A percentile compares a stretch with the other conserved stretches of the same genome.
These are phyloP conservation scores for Caenorhabditis sinica DNA, from an alignment of 2,888 invertebrate species.

Conservation along the genomic window DNA sequence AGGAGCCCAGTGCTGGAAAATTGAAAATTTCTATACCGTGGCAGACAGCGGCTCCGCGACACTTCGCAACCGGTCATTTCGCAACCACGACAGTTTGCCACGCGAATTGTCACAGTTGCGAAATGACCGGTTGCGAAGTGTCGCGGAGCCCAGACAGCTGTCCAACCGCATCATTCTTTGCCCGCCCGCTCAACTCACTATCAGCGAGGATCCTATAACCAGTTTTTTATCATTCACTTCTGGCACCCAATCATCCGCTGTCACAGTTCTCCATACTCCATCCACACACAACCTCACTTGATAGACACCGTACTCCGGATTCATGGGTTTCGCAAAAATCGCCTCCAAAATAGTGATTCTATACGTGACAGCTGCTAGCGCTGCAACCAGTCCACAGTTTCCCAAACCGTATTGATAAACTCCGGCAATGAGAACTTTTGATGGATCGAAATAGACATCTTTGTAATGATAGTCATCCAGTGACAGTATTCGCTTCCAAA, in stretches of 20 bases:
- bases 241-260: conserved; percentile 9
- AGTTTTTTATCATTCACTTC: too few species aligned
- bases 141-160: too few species aligned
- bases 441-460: too few species aligned
- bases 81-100: too few species aligned
- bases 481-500: too few species aligned
- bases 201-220: not conserved
- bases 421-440: too few species aligned
- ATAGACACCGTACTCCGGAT: conserved; percentile 17
- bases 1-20: not conserved
- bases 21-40: not conserved
- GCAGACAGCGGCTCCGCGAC: too few species aligned
- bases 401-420: not conserved
- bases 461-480: too few species aligned
- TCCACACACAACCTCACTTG: not conserved
- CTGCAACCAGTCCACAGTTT: conserved; percentile 1
- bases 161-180: not conserved
- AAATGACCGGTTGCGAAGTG: too few species aligned
- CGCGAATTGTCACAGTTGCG: too few species aligned
- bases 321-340: not conserved
- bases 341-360: not conserved
- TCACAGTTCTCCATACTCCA: conserved; percentile 15
- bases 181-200: too few species aligned
- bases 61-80: too few species aligned
- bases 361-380: not conserved